phyloP scores from a whole-genome alignment of 2,113 vertebrate species.

The Gobiocypris rarus region DNA sequence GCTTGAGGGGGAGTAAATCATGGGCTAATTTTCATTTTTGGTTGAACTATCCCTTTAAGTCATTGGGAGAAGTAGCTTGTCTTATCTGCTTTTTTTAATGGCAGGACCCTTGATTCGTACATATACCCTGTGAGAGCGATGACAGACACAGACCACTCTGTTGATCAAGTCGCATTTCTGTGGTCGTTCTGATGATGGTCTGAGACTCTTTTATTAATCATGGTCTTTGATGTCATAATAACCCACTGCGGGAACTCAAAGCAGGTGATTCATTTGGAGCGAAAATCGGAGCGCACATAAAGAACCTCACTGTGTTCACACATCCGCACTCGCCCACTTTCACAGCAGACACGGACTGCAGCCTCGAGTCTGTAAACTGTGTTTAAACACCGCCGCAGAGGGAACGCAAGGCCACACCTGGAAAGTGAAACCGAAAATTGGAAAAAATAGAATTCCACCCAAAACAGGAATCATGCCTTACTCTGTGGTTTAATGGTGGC shows the following conservation, averaged over 20 bases:
- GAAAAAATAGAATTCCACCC: background rate
- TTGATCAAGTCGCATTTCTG: constrained; percentile 51
- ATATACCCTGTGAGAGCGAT: constrained; percentile 32
- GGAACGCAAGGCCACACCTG: constrained; percentile 20
- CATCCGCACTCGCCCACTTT: constrained; percentile 16
- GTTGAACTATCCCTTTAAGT: background rate
- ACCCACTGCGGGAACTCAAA: constrained; percentile 49
- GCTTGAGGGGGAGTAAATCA: no score
- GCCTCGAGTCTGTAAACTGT: constrained; percentile 16
- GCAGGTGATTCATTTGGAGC: constrained; percentile 58
- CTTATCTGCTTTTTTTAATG: background rate
- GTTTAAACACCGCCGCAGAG: constrained; percentile 13
- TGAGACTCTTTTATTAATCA: constrained; percentile 63
- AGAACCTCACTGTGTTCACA: constrained; percentile 40
- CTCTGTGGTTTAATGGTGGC: background rate
- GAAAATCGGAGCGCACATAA: constrained; percentile 50
- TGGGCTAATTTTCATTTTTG: background rate
- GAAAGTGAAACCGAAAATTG: constrained; percentile 6
- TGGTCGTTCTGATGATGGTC: constrained; percentile 55
- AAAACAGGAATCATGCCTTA: background rate
- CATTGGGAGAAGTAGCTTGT: background rate
- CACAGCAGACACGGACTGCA: constrained; percentile 7
- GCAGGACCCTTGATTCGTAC: background rate
- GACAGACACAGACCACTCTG: constrained; percentile 61
- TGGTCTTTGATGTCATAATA: constrained; percentile 61